Conservation (phyloP, 1,140 invertebrate species). For the Caenorhabditis briggsae region DNA sequence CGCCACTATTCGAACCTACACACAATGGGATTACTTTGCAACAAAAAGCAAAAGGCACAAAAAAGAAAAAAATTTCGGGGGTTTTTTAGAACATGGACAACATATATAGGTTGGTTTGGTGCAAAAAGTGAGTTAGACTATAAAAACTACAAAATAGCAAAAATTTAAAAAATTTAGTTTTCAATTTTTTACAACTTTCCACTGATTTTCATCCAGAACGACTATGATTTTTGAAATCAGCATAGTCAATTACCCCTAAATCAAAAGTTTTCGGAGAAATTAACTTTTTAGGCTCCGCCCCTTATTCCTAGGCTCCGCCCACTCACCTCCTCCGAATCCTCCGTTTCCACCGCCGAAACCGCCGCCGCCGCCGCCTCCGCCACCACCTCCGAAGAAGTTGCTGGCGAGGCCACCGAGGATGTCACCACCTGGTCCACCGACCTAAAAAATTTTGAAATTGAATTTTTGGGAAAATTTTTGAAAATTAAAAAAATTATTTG, state of each 20-base stretch:
- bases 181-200: background rate
- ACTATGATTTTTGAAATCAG: background rate
- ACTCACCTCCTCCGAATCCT: conserved; percentile 49
- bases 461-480: no score
- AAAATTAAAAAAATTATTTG: no score
- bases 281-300: no score
- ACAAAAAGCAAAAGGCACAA: background rate
- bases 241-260: no score
- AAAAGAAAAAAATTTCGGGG: background rate
- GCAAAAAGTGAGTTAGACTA: no score
- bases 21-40: conserved; percentile 14
- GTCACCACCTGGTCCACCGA: conserved; percentile 67
- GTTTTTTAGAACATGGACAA: conserved; percentile 5
- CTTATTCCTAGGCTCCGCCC: no score
- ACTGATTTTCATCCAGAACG: background rate
- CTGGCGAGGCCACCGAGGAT: conserved; percentile 64
- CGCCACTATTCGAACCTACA: background rate
- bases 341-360: conserved; percentile 47
- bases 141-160: background rate
- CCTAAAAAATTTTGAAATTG: conserved; percentile 25
- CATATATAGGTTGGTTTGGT: conserved; percentile 1
- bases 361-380: conserved; percentile 58
- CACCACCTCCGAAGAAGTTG: conserved; percentile 62
- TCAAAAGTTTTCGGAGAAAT: no score
- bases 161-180: background rate